Percentiles rank a stretch among this genome's conserved stretches.
Evolutionary conservation across 2,888 invertebrate genomes (phyloP).

Genomic region (Congeria kusceri): DNA sequence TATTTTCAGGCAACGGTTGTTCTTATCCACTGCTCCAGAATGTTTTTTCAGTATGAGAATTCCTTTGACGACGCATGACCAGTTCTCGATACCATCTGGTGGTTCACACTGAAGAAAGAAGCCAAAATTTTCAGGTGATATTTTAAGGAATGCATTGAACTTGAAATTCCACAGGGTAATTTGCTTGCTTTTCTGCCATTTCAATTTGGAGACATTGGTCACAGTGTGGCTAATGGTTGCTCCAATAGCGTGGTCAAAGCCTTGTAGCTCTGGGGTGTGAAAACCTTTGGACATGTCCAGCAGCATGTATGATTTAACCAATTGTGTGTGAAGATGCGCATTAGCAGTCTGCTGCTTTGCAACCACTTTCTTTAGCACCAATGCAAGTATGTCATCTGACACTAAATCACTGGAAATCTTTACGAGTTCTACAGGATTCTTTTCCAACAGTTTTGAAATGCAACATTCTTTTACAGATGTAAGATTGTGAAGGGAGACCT

Average conservation of each 20-base stretch:
- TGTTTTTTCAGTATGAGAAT: conserved; percentile 8
- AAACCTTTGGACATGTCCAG: background rate
- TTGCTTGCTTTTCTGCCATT: conserved; percentile 1
- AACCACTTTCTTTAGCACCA: background rate
- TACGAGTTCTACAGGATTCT: background rate
- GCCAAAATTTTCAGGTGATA: conserved; percentile 7
- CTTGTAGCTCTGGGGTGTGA: background rate
- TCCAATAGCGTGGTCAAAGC: conserved; percentile 14
- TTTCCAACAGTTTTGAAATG: background rate
- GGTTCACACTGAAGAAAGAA: conserved; percentile 7
- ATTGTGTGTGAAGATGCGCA: background rate
- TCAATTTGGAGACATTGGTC: conserved; percentile 11
- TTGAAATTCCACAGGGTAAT: conserved; percentile 10
- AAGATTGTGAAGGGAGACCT: background rate
- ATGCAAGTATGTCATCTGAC: background rate
- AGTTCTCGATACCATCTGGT: conserved; percentile 5
- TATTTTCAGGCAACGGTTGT: background rate
- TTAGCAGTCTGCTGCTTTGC: background rate
- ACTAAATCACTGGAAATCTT: background rate
- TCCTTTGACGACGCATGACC: conserved; percentile 10
- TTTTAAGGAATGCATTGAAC: background rate
- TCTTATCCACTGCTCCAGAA: background rate
- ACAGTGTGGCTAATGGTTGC: conserved; percentile 7
- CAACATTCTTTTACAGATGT: background rate
- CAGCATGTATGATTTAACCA: conserved; percentile 6